Evolutionary conservation across 2,797 vertebrate species (phyloP), one percentile per base, ranked within the genome.

Genomic region (Enteromius fasciolatus): DNA sequence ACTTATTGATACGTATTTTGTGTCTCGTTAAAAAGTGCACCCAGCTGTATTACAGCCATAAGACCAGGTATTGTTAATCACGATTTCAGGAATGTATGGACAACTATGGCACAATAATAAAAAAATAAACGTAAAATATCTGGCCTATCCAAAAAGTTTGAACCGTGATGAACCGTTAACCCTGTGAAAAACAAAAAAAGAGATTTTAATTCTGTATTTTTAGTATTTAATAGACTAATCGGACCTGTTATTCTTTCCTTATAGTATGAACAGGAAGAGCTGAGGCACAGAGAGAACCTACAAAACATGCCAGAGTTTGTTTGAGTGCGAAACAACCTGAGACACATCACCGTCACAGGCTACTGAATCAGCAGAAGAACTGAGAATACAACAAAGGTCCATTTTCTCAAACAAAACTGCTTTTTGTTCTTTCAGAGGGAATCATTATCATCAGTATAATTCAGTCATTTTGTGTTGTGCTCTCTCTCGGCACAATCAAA

Each of bases 231-330:
- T 9, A 20, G 15, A 57, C n/a, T 82, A 15, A 57, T 7, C 4
- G n/a, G 31, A 57, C 25, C 36, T 78, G 10, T 63, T 75, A 23
- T 20, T 52, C n/a, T 89, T 66, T 88, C 25, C 85, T 86, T 41
- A 57, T 88, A 93, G 90, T 80, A 86, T 1, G 89, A 94, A 72
- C 76, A 84, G 73, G 88, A 93, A 79, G 83, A 91, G 84, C 68
- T 83, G 87, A 90, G 20, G 74, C 85, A 33, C 66, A 86, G 12
- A 59, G 57, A 82, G 7, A 46, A 85, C 11, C 50, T 75, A 48
- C 70, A 69, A n/a, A 80, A 87, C 61, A 54, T 80, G 44, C 87
- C 87, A 2, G 91, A 92, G 61, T 93, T 93, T 84, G 64, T 93
- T 39, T 76, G 31, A 1, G 89, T 89, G 31, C 92, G 85, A 82